These are phyloP conservation scores for Galerucella nymphaeae DNA, from an alignment of 2,888 invertebrate species.

Conservation along the genomic window DNA sequence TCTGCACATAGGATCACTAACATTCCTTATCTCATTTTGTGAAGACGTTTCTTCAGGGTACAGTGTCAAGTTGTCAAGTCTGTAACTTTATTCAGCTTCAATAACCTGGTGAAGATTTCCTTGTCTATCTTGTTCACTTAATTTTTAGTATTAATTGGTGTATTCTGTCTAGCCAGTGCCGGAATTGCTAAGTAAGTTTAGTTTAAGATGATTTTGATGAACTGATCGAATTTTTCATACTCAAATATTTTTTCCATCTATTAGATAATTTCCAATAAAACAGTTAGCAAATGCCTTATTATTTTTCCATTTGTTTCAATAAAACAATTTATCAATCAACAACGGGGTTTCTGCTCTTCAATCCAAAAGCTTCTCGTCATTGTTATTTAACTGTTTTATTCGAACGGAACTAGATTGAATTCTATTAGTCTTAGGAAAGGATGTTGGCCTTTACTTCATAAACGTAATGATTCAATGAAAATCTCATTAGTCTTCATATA, in stretches of 20 bases:
- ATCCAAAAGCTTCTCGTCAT: conserved; percentile 8
- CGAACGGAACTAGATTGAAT: conserved; percentile 11
- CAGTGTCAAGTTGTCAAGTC: no score
- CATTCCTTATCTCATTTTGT: no score
- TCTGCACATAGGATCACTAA: no score
- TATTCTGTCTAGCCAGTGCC: no score
- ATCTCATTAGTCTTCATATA: conserved; percentile 26
- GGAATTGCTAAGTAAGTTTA: no score
- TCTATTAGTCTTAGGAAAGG: conserved; percentile 11
- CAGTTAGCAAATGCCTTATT: not conserved
- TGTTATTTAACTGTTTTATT: conserved; percentile 9
- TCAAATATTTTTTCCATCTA: not conserved
- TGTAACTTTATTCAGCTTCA: no score
- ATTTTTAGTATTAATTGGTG: no score
- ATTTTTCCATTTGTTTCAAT: conserved; percentile 17
- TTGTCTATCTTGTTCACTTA: no score
- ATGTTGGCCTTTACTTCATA: conserved; percentile 14
- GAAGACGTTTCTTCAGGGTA: no score
- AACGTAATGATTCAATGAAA: conserved; percentile 19
- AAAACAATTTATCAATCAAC: conserved; percentile 5
- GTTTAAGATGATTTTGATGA: no score
- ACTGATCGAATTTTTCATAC: no score
- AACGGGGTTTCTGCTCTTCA: not conserved
- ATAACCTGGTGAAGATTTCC: no score
- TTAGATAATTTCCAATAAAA: not conserved